Percentiles rank a stretch among this genome's conserved stretches.
Evolutionary conservation across 2,888 invertebrate species (phyloP).

Genomic region (Cynaeus angustus): DNA sequence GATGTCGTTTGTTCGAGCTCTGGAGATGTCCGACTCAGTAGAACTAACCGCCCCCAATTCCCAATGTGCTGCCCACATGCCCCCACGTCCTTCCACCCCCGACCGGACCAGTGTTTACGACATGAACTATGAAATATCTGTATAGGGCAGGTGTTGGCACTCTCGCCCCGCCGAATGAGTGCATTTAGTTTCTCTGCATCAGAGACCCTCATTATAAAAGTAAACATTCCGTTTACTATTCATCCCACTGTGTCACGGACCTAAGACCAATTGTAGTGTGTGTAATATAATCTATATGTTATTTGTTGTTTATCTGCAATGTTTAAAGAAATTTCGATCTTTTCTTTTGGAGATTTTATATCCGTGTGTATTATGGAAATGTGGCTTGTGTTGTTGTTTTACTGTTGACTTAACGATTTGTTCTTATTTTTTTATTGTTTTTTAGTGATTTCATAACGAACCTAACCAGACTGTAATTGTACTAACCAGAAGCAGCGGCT

Average conservation of each 20-base stretch:
- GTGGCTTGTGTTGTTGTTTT: slow-evolving; percentile 64
- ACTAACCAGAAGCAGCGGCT: slow-evolving; percentile 57
- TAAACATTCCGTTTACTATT: slow-evolving; percentile 62
- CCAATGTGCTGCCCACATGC: slow-evolving; percentile 68
- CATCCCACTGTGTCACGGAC: slow-evolving; percentile 50
- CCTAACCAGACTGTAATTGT: slow-evolving; percentile 53
- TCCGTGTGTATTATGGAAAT: slow-evolving; percentile 36
- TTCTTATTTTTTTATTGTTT: slow-evolving; percentile 47
- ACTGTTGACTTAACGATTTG: slow-evolving; percentile 57
- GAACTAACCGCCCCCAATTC: slow-evolving; percentile 78
- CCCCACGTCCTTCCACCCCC: slow-evolving; percentile 76
- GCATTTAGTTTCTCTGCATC: slow-evolving; percentile 68
- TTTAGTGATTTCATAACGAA: slow-evolving; percentile 40
- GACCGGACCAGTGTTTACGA: slow-evolving; percentile 94
- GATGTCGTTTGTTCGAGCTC: slow-evolving; percentile 91
- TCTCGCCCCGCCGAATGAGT: slow-evolving; percentile 68
- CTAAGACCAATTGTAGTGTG: slow-evolving; percentile 60
- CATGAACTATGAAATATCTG: slow-evolving; percentile 96
- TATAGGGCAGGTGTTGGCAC: slow-evolving; percentile 79
- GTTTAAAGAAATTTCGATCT: slow-evolving; percentile 54
- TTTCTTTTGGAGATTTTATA: slow-evolving; percentile 27
- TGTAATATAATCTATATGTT: slow-evolving; percentile 65
- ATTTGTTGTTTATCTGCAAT: slow-evolving; percentile 66
- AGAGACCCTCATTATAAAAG: slow-evolving; percentile 60
- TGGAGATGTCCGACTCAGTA: slow-evolving; percentile 92